Evolutionary conservation across 2,113 vertebrate genomes (phyloP), one percentile per base, ranked within the genome.

Genomic region (Sander vitreus): DNA sequence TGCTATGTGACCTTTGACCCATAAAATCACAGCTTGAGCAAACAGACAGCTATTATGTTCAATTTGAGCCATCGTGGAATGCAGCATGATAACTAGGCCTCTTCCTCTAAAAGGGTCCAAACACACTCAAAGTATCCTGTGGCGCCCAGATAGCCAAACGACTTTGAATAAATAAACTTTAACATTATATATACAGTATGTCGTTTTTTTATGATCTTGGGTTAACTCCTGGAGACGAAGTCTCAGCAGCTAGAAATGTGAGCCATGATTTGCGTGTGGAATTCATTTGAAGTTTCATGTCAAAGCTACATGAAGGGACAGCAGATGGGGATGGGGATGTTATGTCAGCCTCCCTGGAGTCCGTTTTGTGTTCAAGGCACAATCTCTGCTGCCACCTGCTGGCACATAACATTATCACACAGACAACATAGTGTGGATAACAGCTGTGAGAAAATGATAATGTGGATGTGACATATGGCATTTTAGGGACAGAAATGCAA

Each of bases 331-430:
- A 86, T 86, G 75, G 82, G 27, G 27, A 70, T 57, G 82, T 87
- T 84, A 72, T 72, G 63, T 85, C 86, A 78, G 45, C 65, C 45
- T 86, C 78, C 62, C 5, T 4, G 18, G 72, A 84, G 57, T 51
- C 51, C 0, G 16, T 21, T 76, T 48, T 13, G 13, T 51, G 53
- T 75, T 45, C 2, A 13, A 77, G 71, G 4, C 51, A 0, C 43
- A 73, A 81, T 57, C 91, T 93, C 83, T 93, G 88, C 89, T 81
- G 83, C 93, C 92, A 69, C 86, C 93, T 93, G 81, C 86, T 91
- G 93, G 18, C 16, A n/a, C 14, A 30, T 23, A 9, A 14, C 0
- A 45, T 11, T 71, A 71, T 50, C 36, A 66, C 71, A 84, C 13
- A 13, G 23, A 36, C 8, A 59, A 36, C 18, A 7, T 14, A 27